Conservation (phyloP, 2,113 vertebrate species). For the Nerophis lumbriciformis region DNA sequence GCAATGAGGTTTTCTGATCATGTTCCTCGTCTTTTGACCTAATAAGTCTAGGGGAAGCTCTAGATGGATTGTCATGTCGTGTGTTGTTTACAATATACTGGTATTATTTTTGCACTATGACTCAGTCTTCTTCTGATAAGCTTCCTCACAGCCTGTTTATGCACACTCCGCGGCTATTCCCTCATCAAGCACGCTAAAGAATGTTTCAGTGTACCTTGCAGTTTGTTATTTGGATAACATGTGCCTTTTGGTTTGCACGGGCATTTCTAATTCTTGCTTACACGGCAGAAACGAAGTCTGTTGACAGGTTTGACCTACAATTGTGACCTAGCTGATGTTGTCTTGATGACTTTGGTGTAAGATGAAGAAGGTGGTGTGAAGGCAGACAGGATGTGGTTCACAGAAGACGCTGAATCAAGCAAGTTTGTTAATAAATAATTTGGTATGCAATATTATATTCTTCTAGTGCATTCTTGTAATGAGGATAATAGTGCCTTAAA, state of each 20-base stretch:
- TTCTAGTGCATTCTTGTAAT: not conserved
- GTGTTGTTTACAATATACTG: conserved; percentile 13
- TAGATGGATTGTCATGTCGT: conserved; percentile 21
- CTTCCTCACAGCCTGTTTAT: not conserved
- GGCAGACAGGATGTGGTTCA: conserved; percentile 56
- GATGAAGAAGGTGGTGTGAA: conserved; percentile 25
- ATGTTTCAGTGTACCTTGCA: conserved; percentile 2
- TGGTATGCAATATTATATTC: not conserved
- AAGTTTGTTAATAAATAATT: not conserved
- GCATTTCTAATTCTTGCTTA: not conserved
- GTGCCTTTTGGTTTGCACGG: not conserved
- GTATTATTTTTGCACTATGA: conserved; percentile 45
- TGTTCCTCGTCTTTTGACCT: not conserved
- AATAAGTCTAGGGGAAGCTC: conserved; percentile 27
- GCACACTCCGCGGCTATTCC: conserved; percentile 5
- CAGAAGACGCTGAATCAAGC: conserved; percentile 42
- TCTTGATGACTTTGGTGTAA: conserved; percentile 19
- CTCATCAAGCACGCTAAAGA: not conserved
- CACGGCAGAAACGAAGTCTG: not conserved
- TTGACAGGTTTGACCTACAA: conserved; percentile 8
- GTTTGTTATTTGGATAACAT: conserved; percentile 5
- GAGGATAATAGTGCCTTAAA: not conserved
- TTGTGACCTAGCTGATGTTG: conserved; percentile 7
- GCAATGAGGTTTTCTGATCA: not conserved
- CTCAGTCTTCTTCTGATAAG: conserved; percentile 21